Base-by-base conservation (phyloP, 2,888 invertebrate genomes). In the Argyresthia goedartella region DNA sequence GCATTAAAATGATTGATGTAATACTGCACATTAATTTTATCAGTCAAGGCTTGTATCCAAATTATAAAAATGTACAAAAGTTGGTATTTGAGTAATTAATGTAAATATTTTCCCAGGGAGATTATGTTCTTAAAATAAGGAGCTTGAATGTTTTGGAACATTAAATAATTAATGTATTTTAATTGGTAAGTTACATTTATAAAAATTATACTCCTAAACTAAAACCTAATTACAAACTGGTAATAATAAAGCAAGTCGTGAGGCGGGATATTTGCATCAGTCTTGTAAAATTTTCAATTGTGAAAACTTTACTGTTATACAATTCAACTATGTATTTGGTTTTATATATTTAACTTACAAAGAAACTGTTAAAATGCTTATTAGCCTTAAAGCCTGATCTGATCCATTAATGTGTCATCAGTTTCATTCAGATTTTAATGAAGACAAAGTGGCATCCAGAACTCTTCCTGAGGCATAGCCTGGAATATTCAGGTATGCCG, bases 211-310 rank as follows among this genome's bases (percentile, higher is more conserved):
- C 69, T 75, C 82, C 81, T 64, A 62, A 75, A 72, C 77, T 84
- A 81, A 76, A 75, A 59, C 65, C 76, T 84, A 78, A 73, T 71
- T 43, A 79, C 76, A 81, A 80, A 79, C 80, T 85, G 85, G 86
- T 86, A 86, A 85, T 84, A 80, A 85, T 86, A 86, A 86, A 86
- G 86, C 86, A 86, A 86, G 84, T 86, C 75, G 80, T 85, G 86
- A 86, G 86, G 86, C 86, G 86, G 86, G 86, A 86, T 81, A 86
- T 86, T 86, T 85, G 85, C 82, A 85, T 86, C 86, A 86, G 86
- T 86, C 86, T 86, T 86, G 85, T 86, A 82, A 81, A 82, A 81
- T 81, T 85, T 72, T 86, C 81, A 81, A 77, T 76, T 71, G 72
- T 78, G 81, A 84, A 84, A 81, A 81, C 51, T 51, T 46, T 45